Conservation (phyloP, 2,888 invertebrate genomes). For the Tetragonula carbonaria region DNA sequence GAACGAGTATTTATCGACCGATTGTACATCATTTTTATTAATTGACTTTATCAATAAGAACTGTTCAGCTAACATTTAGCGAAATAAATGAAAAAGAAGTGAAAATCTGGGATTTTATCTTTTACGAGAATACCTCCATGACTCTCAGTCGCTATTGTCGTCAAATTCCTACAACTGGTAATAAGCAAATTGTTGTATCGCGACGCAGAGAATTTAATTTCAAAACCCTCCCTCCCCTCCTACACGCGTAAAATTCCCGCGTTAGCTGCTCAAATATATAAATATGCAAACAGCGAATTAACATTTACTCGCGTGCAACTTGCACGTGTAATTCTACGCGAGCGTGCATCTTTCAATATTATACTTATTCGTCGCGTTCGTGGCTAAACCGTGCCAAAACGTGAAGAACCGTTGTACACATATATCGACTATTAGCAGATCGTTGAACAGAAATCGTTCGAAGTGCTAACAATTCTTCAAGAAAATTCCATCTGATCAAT, state of each 20-base stretch:
- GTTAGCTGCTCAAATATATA: background rate
- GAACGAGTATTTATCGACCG: background rate
- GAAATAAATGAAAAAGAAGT: no score
- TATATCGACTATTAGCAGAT: slow-evolving; percentile 22
- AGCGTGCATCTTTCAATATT: slow-evolving; percentile 16
- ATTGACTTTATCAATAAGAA: background rate
- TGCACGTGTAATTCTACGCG: background rate
- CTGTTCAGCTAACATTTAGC: background rate
- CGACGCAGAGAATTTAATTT: background rate
- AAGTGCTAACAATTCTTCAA: background rate
- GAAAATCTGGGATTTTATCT: no score
- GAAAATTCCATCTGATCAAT: background rate
- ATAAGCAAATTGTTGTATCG: background rate
- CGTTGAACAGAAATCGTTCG: background rate
- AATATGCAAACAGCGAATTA: slow-evolving; percentile 26
- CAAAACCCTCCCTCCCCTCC: background rate
- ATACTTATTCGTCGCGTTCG: slow-evolving; percentile 6
- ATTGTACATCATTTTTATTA: background rate
- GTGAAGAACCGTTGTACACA: background rate
- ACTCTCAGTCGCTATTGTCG: background rate
- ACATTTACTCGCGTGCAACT: slow-evolving; percentile 27
- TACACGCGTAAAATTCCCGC: background rate
- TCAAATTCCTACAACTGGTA: background rate
- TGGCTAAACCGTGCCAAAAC: slow-evolving; percentile 24
- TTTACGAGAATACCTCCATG: no score